Base-by-base conservation (phyloP, 1,140 invertebrate genomes). In the Drosophila kanapiae region DNA sequence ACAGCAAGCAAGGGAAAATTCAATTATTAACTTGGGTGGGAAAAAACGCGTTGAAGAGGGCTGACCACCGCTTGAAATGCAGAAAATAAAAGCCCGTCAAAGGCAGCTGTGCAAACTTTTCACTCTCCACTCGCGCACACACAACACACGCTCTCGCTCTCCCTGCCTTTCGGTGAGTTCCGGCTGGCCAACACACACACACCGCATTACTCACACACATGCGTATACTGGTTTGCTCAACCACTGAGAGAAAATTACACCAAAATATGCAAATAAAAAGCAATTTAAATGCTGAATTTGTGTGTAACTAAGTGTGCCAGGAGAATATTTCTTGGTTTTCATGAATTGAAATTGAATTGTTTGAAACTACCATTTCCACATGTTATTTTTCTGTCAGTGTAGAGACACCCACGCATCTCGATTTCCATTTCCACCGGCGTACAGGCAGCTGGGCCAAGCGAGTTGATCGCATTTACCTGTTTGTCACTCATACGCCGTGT, bases 401-500 rank as follows among this genome's bases (percentile, higher is more conserved):
- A 65, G 6, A 37, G 23, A n/a, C 75, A 38, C 75, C 75, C 63
- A 78, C 75, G 75, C 75, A 40, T 61, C 67, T 69, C 61, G 37
- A 74, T 78, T 85, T 87, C 57, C 68, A 87, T 88, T 83, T 80
- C 48, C 58, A 75, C 62, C 47, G 45, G 48, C 47, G 11, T 14
- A 47, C 42, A 53, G 59, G 38, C 63, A 56, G 68, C 84, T 77
- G 77, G 83, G 65, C 84, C 31, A 37, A 77, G 49, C 70, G 58
- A 87, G 75, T 82, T 75, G 62, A 80, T 87, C 70, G 69, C 68
- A 75, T 81, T 85, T 78, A 85, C 68, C 59, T 82, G 65, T 79
- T 75, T 77, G 80, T 75, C 83, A 83, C 74, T 88, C 84, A 83
- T 83, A 87, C 84, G 80, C 80, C 80, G 59, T 71, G 80, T 88